Percentiles rank a stretch among this genome's conserved stretches.
Evolutionary conservation across 2,797 vertebrate species (phyloP).

Genomic region (Rousettus madagascariensis): DNA sequence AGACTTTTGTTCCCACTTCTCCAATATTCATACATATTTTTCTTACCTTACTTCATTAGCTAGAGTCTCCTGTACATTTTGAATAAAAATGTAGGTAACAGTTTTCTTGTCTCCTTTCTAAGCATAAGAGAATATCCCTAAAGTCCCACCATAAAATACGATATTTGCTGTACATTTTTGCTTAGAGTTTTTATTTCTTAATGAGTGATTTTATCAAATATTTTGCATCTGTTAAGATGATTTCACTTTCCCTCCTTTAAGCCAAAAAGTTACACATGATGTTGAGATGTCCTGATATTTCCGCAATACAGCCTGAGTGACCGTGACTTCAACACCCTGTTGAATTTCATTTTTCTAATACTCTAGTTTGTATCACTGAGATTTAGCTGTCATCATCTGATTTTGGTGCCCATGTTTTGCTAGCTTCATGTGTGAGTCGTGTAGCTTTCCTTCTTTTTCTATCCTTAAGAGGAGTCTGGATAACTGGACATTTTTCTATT

Average conservation of each 20-base stretch:
- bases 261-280: background rate
- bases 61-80: background rate
- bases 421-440: accelerated
- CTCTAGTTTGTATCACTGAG: background rate
- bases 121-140: background rate
- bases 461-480: background rate
- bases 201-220: background rate
- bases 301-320: no score
- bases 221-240: background rate
- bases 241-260: background rate
- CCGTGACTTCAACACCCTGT: background rate
- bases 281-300: background rate
- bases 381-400: background rate
- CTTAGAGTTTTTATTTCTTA: background rate
- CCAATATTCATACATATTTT: background rate
- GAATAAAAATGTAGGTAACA: background rate
- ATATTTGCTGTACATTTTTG: background rate
- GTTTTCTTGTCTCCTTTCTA: background rate
- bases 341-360: background rate
- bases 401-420: no score
- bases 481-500: background rate
- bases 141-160: background rate
- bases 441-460: background rate
- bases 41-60: background rate
- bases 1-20: background rate